Evolutionary conservation across 2,888 invertebrate species (phyloP), one percentile per base, ranked within the genome.

Genomic region (Acrocera orbiculus): DNA sequence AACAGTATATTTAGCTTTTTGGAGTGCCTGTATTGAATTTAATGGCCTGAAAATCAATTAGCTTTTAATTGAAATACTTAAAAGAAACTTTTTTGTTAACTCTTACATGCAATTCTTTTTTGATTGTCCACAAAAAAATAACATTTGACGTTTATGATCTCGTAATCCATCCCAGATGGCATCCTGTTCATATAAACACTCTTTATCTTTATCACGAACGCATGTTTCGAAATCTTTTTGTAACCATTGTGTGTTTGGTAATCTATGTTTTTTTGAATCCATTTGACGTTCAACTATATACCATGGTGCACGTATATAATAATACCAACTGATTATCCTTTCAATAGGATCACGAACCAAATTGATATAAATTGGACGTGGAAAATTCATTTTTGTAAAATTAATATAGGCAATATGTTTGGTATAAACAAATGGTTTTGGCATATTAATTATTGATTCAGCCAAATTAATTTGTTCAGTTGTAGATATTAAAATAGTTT

Each of bases 101-200:
- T 61, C 78, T 66, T 55, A 81, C 81, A 75, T 70, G 70, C 81
- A 82, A 42, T 77, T 75, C 27, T 74, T 69, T 42, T 77, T 72
- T n/a, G n/a, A n/a, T 53, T 87, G 85, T 5, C 87, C 87, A 51
- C 87, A 89, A 60, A 87, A 87, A 62, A 86, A 85, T 47, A 85
- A 70, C 3, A 80, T 76, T 52, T 85, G 83, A 16, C 85, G 62
- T 36, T 82, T 68, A 51, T 81, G 82, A 58, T 86, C 85, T 0
- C 81, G 80, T 43, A 79, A 80, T 2, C 73, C 72, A 52, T 83
- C 82, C 46, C 74, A 70, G 2, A 76, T 73, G 50, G 80, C 76
- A 0, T 80, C 78, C 45, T 76, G 73, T 23, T 77, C 52, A 59
- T 82, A 86, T 42, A 73, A 70, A 49, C 86, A 87, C 56, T 87